Conservation (phyloP, 2,797 vertebrate genomes). For the Melanotaenia maccullochi region DNA sequence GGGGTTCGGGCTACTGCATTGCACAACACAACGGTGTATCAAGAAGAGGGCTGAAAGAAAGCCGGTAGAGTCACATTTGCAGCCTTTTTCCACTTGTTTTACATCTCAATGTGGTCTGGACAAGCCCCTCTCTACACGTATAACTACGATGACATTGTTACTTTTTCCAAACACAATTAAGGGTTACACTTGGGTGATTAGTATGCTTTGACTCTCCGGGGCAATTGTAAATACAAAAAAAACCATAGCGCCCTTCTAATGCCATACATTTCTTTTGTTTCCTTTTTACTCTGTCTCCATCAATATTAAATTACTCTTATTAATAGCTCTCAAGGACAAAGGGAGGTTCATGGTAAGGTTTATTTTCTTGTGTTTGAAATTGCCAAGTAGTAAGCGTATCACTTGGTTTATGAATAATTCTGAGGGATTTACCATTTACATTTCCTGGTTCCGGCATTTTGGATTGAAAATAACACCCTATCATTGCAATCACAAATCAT, state of each 20-base stretch:
- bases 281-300: constrained; percentile 65
- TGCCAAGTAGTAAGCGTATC: constrained; percentile 72
- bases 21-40: constrained; percentile 78
- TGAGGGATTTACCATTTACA: constrained; percentile 70
- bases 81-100: constrained; percentile 71
- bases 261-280: constrained; percentile 78
- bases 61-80: constrained; percentile 71
- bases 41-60: constrained; percentile 56
- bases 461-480: constrained; percentile 65
- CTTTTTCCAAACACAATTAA: constrained; percentile 76
- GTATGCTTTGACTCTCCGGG: constrained; percentile 73
- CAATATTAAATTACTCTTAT: constrained; percentile 75
- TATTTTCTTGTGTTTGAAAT: constrained; percentile 70
- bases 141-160: constrained; percentile 83
- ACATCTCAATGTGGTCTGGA: constrained; percentile 83
- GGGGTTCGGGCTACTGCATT: constrained; percentile 72
- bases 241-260: constrained; percentile 42
- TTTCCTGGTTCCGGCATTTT: constrained; percentile 72
- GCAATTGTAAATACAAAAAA: constrained; percentile 77
- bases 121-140: constrained; percentile 76
- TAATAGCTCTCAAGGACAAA: constrained; percentile 82
- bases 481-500: constrained; percentile 75
- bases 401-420: constrained; percentile 81
- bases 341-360: constrained; percentile 64
- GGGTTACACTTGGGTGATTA: constrained; percentile 72